phyloP scores from a whole-genome alignment of 2,113 vertebrate genomes.

The Thoracochromis brauschi region DNA sequence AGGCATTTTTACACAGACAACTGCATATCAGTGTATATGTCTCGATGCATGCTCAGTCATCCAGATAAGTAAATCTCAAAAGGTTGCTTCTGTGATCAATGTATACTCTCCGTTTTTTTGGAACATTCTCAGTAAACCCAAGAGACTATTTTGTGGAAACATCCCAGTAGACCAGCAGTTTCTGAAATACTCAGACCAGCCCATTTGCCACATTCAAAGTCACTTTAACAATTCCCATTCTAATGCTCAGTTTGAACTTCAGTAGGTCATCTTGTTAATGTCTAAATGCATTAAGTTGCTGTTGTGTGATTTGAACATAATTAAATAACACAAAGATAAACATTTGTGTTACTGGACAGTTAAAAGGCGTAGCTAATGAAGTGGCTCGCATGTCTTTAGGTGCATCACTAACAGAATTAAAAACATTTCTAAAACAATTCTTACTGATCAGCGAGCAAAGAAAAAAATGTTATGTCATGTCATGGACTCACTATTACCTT shows the following conservation, averaged over 20 bases:
- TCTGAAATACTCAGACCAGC: background rate
- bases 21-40: background rate
- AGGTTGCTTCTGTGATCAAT: background rate
- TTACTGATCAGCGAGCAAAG: background rate
- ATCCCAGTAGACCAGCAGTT: background rate
- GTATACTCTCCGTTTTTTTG: background rate
- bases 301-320: background rate
- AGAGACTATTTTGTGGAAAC: background rate
- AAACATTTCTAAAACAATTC: background rate
- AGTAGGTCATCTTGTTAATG: background rate
- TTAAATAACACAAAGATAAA: background rate
- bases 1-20: background rate
- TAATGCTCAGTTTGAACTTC: background rate
- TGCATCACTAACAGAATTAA: background rate
- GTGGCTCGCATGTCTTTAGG: background rate
- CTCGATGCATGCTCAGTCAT: background rate
- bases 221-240: background rate
- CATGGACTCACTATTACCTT: slow-evolving; percentile 67
- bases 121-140: background rate
- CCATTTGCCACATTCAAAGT: background rate
- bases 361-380: background rate
- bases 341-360: background rate
- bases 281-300: background rate
- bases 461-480: background rate
- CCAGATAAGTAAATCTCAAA: background rate